phyloP scores from a whole-genome alignment of 2,888 invertebrate genomes.

The Ypsolopha scabrella region DNA sequence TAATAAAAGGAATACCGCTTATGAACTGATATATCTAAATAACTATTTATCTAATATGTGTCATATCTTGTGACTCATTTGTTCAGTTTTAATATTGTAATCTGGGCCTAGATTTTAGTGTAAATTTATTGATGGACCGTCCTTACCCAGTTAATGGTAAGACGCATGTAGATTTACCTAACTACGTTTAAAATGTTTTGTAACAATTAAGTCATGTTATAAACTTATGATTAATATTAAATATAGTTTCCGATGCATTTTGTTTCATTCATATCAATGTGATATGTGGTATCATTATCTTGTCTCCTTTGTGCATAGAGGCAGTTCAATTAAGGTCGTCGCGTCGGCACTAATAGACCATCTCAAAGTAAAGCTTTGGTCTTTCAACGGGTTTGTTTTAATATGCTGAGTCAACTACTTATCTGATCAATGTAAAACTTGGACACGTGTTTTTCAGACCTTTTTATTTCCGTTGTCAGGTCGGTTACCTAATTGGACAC shows the following conservation, averaged over 20 bases:
- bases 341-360: too few relatives aligned
- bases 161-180: constrained; percentile 52
- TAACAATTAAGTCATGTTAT: constrained; percentile 66
- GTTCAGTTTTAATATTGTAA: constrained; percentile 12
- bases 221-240: constrained; percentile 66
- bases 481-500: too few relatives aligned
- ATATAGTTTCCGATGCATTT: constrained; percentile 57
- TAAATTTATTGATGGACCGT: constrained; percentile 63
- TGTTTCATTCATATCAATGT: too few relatives aligned
- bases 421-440: too few relatives aligned
- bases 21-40: constrained; percentile 1
- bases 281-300: too few relatives aligned
- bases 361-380: too few relatives aligned
- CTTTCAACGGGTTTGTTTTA: too few relatives aligned
- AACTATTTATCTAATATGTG: background rate
- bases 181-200: constrained; percentile 62
- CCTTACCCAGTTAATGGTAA: constrained; percentile 65
- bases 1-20: background rate
- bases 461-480: too few relatives aligned
- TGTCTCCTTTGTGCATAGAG: too few relatives aligned
- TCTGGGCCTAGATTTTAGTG: constrained; percentile 62
- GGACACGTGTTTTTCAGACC: too few relatives aligned
- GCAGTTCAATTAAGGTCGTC: too few relatives aligned
- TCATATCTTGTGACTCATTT: background rate
- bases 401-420: too few relatives aligned